These are phyloP conservation scores for Apaloderma vittatum DNA, from an alignment of 2,113 vertebrate species.

Conservation along the genomic window DNA sequence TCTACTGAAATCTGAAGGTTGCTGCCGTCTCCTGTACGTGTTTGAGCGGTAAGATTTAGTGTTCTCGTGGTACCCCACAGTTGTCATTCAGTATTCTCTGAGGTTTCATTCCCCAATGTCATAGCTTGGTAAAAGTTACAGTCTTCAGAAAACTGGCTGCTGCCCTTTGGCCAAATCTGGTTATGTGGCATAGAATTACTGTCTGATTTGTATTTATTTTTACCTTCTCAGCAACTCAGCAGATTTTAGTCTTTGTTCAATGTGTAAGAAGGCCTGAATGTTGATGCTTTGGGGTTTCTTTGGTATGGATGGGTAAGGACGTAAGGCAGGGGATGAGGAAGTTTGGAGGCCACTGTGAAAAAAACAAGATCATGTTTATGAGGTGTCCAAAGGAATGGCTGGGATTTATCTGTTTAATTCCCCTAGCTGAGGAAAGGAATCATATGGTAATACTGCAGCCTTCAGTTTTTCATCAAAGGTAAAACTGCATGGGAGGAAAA, in stretches of 20 bases:
- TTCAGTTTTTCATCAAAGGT: not conserved
- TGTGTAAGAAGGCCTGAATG: not conserved
- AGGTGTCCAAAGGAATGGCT: not conserved
- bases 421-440: not conserved
- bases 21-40: not conserved
- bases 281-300: not conserved
- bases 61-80: not conserved
- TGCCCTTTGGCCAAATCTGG: not conserved
- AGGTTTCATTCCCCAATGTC: not conserved
- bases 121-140: not conserved
- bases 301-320: not conserved
- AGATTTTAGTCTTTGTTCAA: not conserved
- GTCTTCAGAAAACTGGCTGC: not conserved
- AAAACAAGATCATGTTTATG: not conserved
- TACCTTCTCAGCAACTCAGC: not conserved
- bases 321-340: not conserved
- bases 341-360: not conserved
- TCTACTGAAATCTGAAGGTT: not conserved
- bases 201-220: not conserved
- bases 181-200: not conserved
- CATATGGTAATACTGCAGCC: not conserved
- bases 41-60: not conserved
- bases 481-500: not conserved
- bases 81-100: not conserved
- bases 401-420: not conserved